Evolutionary conservation across 2,888 invertebrate species (phyloP).

Genomic region (Campaea margaritaria): DNA sequence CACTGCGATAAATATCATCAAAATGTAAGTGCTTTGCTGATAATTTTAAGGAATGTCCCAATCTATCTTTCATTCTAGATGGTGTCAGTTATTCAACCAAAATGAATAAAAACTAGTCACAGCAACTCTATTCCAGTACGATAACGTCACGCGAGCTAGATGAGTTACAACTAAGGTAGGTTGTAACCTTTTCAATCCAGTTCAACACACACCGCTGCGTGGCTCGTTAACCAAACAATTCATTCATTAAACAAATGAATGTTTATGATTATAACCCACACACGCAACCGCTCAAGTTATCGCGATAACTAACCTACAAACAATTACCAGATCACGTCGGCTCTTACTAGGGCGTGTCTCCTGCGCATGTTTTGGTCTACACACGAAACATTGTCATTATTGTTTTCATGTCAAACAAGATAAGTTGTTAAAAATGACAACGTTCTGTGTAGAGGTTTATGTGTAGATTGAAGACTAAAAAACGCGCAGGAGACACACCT

Average conservation of each 20-base stretch:
- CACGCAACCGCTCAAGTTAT: slow-evolving; percentile 19
- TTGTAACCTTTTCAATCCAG: neutral
- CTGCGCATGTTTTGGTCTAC: no score
- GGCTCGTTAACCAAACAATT: slow-evolving; percentile 23
- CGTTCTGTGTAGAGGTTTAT: no score
- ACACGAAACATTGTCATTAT: no score
- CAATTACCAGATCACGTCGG: slow-evolving; percentile 6
- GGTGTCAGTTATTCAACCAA: neutral
- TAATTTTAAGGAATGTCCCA: no score
- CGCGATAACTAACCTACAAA: slow-evolving; percentile 2
- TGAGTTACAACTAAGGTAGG: neutral
- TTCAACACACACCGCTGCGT: slow-evolving; percentile 15
- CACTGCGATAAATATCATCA: no score
- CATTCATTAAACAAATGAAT: slow-evolving; percentile 38
- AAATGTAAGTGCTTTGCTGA: no score
- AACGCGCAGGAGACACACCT: no score
- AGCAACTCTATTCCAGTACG: neutral
- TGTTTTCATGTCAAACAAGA: no score
- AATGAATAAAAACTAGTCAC: neutral
- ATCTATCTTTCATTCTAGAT: no score
- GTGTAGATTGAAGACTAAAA: no score
- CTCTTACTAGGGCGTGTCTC: neutral
- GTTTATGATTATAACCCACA: slow-evolving; percentile 27
- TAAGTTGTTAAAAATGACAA: no score
- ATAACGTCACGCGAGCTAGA: neutral